Evolutionary conservation across 1,140 invertebrate genomes (phyloP).

Genomic region (Lepidostoma basale): DNA sequence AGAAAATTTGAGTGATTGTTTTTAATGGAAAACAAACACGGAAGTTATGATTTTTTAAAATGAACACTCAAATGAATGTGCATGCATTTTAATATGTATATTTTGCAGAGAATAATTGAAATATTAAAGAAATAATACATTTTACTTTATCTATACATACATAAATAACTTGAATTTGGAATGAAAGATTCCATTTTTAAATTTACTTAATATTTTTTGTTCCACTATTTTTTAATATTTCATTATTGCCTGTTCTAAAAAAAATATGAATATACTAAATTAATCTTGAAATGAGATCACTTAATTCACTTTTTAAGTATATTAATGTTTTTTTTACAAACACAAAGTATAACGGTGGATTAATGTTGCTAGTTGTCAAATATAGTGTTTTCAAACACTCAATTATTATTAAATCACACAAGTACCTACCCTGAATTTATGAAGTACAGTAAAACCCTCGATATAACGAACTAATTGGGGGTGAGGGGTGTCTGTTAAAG

Average conservation of each 20-base stretch:
- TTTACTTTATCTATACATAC: slow-evolving; percentile 16
- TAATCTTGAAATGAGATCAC: neutral
- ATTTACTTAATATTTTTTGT: slow-evolving; percentile 2
- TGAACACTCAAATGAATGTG: neutral
- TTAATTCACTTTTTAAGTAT: slow-evolving; percentile 1
- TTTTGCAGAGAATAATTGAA: neutral
- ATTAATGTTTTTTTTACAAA: neutral
- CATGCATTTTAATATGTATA: slow-evolving; percentile 2
- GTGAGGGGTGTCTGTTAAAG: too few species aligned
- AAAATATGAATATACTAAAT: slow-evolving; percentile 19
- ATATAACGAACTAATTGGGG: too few species aligned
- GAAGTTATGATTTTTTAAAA: neutral
- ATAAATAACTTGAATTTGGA: neutral
- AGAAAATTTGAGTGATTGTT: neutral
- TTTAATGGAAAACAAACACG: too few species aligned
- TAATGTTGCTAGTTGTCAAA: too few species aligned
- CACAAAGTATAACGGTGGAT: neutral
- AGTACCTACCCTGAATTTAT: too few species aligned
- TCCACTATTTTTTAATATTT: slow-evolving; percentile 8
- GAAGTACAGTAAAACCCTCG: too few species aligned
- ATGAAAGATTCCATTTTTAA: neutral
- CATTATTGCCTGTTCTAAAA: neutral
- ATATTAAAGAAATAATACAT: neutral
- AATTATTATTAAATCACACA: too few species aligned
- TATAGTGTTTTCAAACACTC: too few species aligned